Base-by-base conservation (phyloP, 2,888 invertebrate genomes). In the Schizotus pectinicornis region DNA sequence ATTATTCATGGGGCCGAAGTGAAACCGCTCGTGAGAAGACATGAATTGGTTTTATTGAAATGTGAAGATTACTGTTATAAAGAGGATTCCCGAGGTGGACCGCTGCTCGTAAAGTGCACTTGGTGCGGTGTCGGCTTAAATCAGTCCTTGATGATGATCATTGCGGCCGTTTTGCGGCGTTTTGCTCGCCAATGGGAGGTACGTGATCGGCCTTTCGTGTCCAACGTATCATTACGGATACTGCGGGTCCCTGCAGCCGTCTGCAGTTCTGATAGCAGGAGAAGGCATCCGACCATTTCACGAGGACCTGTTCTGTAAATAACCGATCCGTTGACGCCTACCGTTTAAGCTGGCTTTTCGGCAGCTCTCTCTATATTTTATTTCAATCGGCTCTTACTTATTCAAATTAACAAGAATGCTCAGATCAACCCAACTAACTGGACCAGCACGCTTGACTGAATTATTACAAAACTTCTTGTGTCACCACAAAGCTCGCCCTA, bases 381-480 rank as follows among this genome's bases (percentile, higher is more conserved):
- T 51, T 51, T 46, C 46, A 56, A 51, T 52, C 38, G 47, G 42
- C 47, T 57, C 42, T 47, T 45, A 52, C 42, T 57, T 57, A 57
- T 57, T 57, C 52, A 57, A 57, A 57, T 57, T 41, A 57, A 57
- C 57, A 57, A 52, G 57, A 57, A 51, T 52, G 57, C 52, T 47
- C 54, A 38, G 47, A 54, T 54, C 46, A 53, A 46, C 38, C 38
- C 46, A 31, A 53, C 37, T 22, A 52, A 52, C 52, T 43, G 43
- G 52, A 22, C 22, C 22, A 22, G 5, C 22, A 22, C 22, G 22
- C 22, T 22, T 22, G 22, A 22, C 22, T 22, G 22, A 22, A n/a
- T 31, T 30, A 42, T 42, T 32, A 42, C 42, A 31, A 9, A 12
- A 42, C n/a, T 22, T 11, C 22, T 22, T 22, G 42, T 42, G 30